A percentile compares a stretch with the other conserved stretches of the same genome.
Evolutionary conservation across 1,140 invertebrate genomes (phyloP).

Genomic region (Dreissena rostriformis): DNA sequence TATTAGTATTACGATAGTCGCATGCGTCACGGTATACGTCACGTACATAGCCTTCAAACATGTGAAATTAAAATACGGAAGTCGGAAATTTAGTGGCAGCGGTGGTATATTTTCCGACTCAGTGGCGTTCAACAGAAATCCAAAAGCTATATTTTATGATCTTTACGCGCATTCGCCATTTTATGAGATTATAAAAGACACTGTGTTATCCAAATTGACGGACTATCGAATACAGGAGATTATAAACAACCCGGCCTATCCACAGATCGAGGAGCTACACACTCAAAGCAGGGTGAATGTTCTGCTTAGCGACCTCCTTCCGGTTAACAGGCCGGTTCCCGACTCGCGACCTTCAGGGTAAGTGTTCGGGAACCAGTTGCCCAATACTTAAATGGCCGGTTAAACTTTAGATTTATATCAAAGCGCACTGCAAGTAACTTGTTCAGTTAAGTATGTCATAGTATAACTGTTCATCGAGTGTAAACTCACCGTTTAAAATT

Average conservation of each 20-base stretch:
- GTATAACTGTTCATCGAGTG: too few relatives aligned
- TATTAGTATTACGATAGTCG: background rate
- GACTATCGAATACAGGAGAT: background rate
- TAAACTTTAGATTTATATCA: too few relatives aligned
- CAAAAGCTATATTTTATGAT: slow-evolving; percentile 46
- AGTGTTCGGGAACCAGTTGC: background rate
- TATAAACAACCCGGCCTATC: background rate
- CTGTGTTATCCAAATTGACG: background rate
- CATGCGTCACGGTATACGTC: background rate
- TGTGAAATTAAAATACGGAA: slow-evolving; percentile 23
- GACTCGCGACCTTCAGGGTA: slow-evolving; percentile 52
- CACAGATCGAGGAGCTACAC: background rate
- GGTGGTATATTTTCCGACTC: slow-evolving; percentile 6
- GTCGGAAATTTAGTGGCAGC: background rate
- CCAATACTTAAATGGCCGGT: too few relatives aligned
- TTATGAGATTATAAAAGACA: slow-evolving; percentile 1
- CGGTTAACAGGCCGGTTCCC: slow-evolving; percentile 47
- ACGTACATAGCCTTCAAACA: slow-evolving; percentile 34
- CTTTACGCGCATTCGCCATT: slow-evolving; percentile 39
- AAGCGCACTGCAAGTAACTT: too few relatives aligned
- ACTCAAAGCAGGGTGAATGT: slow-evolving; percentile 22
- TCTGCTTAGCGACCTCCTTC: slow-evolving; percentile 37
- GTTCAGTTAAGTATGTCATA: too few relatives aligned
- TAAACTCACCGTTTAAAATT: too few relatives aligned
- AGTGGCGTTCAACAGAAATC: slow-evolving; percentile 37